These are phyloP conservation scores for Hemiscyllium ocellatum DNA, from an alignment of 2,113 vertebrate genomes.

Conservation along the genomic window DNA sequence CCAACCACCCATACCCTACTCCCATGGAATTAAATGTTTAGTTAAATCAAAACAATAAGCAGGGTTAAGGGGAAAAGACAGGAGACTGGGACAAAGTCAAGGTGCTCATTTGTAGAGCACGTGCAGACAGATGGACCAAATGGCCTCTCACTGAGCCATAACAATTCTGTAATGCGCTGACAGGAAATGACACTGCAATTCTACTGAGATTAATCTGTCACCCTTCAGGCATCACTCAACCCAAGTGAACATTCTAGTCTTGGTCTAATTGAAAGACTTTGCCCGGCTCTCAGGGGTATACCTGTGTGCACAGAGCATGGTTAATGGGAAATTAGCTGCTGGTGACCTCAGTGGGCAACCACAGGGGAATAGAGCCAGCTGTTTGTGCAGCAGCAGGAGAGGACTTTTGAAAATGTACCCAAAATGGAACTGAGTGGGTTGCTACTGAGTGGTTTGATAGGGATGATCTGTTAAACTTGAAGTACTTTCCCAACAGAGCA, in stretches of 20 bases:
- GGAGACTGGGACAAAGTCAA: too few species aligned
- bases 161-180: neutral
- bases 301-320: neutral
- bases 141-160: too few species aligned
- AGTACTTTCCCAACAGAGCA: neutral
- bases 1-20: neutral
- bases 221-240: neutral
- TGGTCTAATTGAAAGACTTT: neutral
- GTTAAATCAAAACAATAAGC: too few species aligned
- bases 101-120: too few species aligned
- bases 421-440: too few species aligned
- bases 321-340: neutral
- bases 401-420: neutral
- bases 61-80: too few species aligned
- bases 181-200: neutral
- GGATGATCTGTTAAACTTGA: neutral
- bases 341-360: neutral
- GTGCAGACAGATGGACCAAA: too few species aligned
- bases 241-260: neutral
- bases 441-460: neutral
- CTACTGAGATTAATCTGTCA: neutral
- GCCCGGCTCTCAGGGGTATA: neutral
- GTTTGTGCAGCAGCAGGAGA: neutral
- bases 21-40: neutral
- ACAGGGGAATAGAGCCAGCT: too few species aligned